These are phyloP conservation scores for Cyphomyrus discorhynchus DNA, from an alignment of 2,113 vertebrate genomes.

Conservation along the genomic window DNA sequence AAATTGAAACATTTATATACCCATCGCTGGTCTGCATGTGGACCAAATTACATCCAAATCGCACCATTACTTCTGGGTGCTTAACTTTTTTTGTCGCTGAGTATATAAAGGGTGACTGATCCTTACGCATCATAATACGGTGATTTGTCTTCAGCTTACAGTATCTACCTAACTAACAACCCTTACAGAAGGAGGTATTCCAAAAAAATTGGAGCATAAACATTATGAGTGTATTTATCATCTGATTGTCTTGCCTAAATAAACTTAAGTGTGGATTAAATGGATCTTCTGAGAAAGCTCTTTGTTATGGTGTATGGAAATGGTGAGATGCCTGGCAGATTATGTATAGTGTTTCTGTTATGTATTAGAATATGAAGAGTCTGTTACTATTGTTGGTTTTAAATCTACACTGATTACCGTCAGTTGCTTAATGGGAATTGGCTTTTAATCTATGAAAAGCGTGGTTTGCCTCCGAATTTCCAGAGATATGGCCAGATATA, in stretches of 20 bases:
- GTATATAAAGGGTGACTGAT: conserved; percentile 25
- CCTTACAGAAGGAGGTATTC: not conserved
- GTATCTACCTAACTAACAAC: not conserved
- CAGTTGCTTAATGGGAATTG: not conserved
- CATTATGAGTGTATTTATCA: not conserved
- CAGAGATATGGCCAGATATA: not conserved
- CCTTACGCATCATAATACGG: not conserved
- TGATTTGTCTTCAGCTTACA: not conserved
- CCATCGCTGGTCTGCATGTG: no score
- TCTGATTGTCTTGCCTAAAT: not conserved
- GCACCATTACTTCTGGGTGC: no score
- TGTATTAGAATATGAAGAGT: not conserved
- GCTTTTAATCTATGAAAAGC: not conserved
- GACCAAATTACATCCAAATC: no score
- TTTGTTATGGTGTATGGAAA: not conserved
- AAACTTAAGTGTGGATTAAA: not conserved
- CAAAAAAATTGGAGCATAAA: not conserved
- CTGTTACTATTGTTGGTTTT: not conserved
- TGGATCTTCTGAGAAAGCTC: not conserved
- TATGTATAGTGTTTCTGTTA: not conserved
- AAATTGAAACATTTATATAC: not conserved
- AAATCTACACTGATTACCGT: not conserved
- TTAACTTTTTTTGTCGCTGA: conserved; percentile 9
- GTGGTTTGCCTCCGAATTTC: not conserved
- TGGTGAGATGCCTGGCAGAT: not conserved